These are phyloP conservation scores for Cosmia trapezina DNA, from an alignment of 2,888 invertebrate genomes.

Conservation along the genomic window DNA sequence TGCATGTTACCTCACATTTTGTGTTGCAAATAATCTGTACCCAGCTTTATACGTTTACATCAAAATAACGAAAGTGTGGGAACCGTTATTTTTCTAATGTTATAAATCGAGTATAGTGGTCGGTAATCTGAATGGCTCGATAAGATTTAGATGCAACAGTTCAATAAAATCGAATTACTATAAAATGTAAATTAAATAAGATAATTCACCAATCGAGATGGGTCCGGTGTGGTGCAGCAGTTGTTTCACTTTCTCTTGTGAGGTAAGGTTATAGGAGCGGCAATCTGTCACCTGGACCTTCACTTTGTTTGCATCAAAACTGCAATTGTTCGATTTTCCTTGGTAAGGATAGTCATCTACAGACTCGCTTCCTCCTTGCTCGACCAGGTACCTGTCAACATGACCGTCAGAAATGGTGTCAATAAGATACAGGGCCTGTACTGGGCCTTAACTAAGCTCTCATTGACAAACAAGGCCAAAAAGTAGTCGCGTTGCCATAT, in stretches of 20 bases:
- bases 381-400: slow-evolving; percentile 36
- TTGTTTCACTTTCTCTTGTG: slow-evolving; percentile 82
- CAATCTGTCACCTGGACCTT: slow-evolving; percentile 28
- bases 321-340: neutral
- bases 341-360: slow-evolving; percentile 65
- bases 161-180: neutral
- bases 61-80: no score
- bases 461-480: no score
- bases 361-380: slow-evolving; percentile 45
- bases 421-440: no score
- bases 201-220: slow-evolving; percentile 31
- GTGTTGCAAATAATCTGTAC: no score
- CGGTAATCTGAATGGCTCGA: neutral
- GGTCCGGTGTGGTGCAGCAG: slow-evolving; percentile 42
- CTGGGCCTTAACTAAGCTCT: no score
- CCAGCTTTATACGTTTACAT: no score
- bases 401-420: neutral
- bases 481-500: no score
- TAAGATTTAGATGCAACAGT: neutral
- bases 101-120: neutral
- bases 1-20: no score
- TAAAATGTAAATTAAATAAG: neutral
- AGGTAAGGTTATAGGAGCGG: slow-evolving; percentile 16
- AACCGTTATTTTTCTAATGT: no score
- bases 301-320: slow-evolving; percentile 30